phyloP scores from a whole-genome alignment of 64 coral and sea anemone genomes.

The Montipora efflorescens region DNA sequence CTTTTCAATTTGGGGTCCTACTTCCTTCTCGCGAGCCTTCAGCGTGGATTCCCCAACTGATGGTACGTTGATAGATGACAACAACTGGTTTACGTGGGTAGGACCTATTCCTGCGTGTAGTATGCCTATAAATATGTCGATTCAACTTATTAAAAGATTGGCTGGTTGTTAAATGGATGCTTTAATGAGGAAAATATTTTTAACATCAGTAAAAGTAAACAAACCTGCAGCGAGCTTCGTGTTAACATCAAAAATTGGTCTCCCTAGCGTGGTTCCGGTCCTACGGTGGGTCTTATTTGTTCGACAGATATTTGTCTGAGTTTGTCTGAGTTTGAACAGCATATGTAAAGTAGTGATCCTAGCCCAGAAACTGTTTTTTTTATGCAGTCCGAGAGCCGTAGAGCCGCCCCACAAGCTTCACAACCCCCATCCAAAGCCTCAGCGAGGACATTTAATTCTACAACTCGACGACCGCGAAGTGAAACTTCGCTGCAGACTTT shows the following conservation, averaged over 20 bases:
- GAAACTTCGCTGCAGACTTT: too few relatives aligned
- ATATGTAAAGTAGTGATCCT: conserved; percentile 21
- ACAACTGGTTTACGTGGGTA: too few relatives aligned
- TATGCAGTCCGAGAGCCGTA: neutral
- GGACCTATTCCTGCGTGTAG: too few relatives aligned
- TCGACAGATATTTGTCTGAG: conserved; percentile 38
- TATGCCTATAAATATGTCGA: too few relatives aligned
- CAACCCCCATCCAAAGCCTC: neutral
- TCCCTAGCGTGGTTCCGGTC: neutral
- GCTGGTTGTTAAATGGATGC: too few relatives aligned
- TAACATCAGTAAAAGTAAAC: neutral
- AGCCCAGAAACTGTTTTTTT: conserved; percentile 5
- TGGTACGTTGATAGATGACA: too few relatives aligned
- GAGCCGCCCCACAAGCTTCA: neutral
- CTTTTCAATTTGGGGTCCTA: conserved; percentile 33
- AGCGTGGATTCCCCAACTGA: neutral
- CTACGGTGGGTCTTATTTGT: conserved; percentile 33
- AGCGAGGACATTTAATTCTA: conserved; percentile 4
- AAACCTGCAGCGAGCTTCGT: conserved; percentile 55
- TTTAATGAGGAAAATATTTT: too few relatives aligned
- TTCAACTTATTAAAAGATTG: too few relatives aligned
- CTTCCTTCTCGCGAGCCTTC: conserved; percentile 41
- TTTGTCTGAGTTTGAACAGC: neutral
- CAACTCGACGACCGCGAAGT: neutral
- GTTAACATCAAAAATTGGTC: conserved; percentile 38